Base-by-base conservation (phyloP, 2,888 invertebrate genomes). In the Pheosia tremula region DNA sequence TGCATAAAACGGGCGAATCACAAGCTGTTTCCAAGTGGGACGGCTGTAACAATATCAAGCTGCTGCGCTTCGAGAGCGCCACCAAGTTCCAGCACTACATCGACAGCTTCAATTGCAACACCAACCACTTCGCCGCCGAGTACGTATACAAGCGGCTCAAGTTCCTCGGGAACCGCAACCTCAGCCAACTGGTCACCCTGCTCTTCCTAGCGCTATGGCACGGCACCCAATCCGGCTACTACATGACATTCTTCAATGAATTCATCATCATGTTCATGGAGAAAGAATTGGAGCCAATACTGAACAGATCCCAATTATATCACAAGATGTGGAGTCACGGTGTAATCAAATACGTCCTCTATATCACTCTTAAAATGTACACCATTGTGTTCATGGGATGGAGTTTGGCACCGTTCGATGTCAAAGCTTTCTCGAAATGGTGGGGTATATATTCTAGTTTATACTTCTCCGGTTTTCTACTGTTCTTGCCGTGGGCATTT, bases 161-260 rank as follows among this genome's bases (percentile, higher is more conserved):
- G 83, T 99, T 98, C 87, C 93, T 99, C 57, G 97, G 97, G 56
- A 98, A 97, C 87, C 95, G 97, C 36, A 94, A 94, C 52, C 89
- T 96, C 3, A 99, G 99, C 68, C 99, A 99, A 86, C 92, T 95
- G 0, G 94, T 95, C 0, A 97, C 99, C 0, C 90, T 99, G 52
- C 62, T 96, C 0, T 99, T 99, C 89, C 95, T 99, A 50, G 98
- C 99, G 0, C 81, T 98, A 0, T 99, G 99, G 99, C 99, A 99
- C 88, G 99, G 99, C 10, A 96, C 98, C 59, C 97, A 98, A 83
- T 96, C 97, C 9, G 99, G 99, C 0, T 99, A 99, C 83, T 99
- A 98, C 84, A 94, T 97, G 80, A 97, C 97, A 56, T 99, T 99
- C 94, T 95, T 97, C 62, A 96, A 98, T 87, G 99, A 99, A 84